Evolutionary conservation across 2,113 vertebrate genomes (phyloP), one percentile per base, ranked within the genome.

Genomic region (Poecile atricapillus): DNA sequence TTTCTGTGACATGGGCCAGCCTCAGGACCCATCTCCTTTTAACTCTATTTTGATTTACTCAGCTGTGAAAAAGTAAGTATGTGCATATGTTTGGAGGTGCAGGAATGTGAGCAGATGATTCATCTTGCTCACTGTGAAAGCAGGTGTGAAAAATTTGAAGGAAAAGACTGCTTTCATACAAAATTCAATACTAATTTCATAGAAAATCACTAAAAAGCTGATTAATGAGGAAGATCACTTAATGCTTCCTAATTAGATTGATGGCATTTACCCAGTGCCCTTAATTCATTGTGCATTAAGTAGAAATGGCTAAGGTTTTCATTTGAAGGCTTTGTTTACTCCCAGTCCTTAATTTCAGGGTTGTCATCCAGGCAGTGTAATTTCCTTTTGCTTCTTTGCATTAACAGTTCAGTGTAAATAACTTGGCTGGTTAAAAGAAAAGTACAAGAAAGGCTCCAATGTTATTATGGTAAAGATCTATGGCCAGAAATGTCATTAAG

Each of bases 201-300:
- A 78, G 86, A 78, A 94, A 94, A 95, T 96, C 77, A 89, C 59
- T 89, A 31, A 90, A 69, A 60, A 92, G 33, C 37, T 94, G 92
- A 96, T 95, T 92, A 93, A 95, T 87, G 74, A 89, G 56, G 85
- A 83, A 80, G 58, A 84, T 73, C 53, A 60, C 70, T 86, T 76
- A 71, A 59, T 87, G 47, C 31, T 88, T 94, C 53, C 90, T 91
- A 93, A 97, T 95, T 91, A 92, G 88, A 78, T 93, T 91, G 84
- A 89, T 74, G 47, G 81, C 78, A 76, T 89, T 94, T 93, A 71
- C n/a, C 47, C 31, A 24, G 60, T 83, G 88, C 44, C 69, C 52
- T 86, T 96, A 86, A 94, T 96, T 52, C 47, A 53, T 81, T 83
- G 52, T 75, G 49, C 63, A 88, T 69, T 75, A 85, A 67, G 37